These are phyloP conservation scores for Leptopilina boulardi DNA, from an alignment of 1,140 invertebrate species.

Conservation along the genomic window DNA sequence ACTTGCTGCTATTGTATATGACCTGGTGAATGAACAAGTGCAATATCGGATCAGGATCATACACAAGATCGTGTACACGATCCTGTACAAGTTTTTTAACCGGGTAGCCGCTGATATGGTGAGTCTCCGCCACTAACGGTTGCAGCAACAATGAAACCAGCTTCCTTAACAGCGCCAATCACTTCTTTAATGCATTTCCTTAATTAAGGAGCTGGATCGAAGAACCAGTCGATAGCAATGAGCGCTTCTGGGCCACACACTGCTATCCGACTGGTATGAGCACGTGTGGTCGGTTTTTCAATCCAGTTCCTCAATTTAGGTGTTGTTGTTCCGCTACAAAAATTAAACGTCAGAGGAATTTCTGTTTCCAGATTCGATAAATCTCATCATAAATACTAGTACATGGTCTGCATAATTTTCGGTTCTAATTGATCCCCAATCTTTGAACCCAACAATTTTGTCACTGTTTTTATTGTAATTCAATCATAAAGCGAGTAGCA, in stretches of 20 bases:
- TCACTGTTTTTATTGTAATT: background rate
- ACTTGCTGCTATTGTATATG: too few species aligned
- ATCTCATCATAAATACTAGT: background rate
- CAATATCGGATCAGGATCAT: too few species aligned
- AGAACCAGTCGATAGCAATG: too few species aligned
- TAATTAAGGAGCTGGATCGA: too few species aligned
- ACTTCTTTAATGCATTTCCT: background rate
- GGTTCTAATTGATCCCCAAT: background rate
- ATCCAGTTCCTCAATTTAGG: background rate
- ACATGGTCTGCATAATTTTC: background rate
- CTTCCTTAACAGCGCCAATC: background rate
- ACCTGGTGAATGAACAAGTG: too few species aligned
- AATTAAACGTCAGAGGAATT: background rate
- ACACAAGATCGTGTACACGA: background rate
- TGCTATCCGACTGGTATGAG: too few species aligned
- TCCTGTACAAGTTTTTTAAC: too few species aligned
- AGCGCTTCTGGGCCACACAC: too few species aligned
- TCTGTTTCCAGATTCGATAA: background rate
- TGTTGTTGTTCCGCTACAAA: background rate
- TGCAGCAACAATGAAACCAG: background rate
- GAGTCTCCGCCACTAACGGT: background rate
- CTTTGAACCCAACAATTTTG: background rate
- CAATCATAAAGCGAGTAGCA: background rate
- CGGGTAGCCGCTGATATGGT: background rate
- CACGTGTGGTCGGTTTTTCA: too few species aligned